Conservation (phyloP, 2,113 vertebrate species). For the Apteryx mantelli region DNA sequence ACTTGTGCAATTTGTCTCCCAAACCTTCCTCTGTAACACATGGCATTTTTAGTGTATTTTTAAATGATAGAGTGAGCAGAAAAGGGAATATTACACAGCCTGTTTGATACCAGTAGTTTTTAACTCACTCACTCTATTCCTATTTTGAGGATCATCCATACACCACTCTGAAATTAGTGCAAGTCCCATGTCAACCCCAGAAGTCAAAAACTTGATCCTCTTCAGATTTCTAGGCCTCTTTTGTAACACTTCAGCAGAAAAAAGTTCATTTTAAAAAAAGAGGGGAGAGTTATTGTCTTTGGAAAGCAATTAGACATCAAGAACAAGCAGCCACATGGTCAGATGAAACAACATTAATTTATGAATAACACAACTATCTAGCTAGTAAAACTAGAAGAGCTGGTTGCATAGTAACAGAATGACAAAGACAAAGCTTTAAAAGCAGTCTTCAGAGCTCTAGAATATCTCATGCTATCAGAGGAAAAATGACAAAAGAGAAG, state of each 20-base stretch:
- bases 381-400: not conserved
- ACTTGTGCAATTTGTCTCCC: not conserved
- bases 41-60: not conserved
- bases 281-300: not conserved
- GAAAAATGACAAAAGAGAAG: not conserved
- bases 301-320: not conserved
- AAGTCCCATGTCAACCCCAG: not conserved
- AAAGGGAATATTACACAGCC: not conserved
- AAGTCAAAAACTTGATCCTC: not conserved
- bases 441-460: not conserved
- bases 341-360: not conserved
- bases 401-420: not conserved
- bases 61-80: not conserved
- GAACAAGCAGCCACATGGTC: rapidly evolving
- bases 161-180: not conserved
- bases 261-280: not conserved
- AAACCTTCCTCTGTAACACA: not conserved
- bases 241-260: not conserved
- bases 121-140: not conserved
- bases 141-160: not conserved
- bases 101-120: not conserved
- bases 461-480: not conserved
- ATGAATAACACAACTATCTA: not conserved
- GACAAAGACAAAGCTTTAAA: not conserved
- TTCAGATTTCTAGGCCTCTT: not conserved